These are phyloP conservation scores for Erebia palarica DNA, from an alignment of 2,888 invertebrate genomes.

Conservation along the genomic window DNA sequence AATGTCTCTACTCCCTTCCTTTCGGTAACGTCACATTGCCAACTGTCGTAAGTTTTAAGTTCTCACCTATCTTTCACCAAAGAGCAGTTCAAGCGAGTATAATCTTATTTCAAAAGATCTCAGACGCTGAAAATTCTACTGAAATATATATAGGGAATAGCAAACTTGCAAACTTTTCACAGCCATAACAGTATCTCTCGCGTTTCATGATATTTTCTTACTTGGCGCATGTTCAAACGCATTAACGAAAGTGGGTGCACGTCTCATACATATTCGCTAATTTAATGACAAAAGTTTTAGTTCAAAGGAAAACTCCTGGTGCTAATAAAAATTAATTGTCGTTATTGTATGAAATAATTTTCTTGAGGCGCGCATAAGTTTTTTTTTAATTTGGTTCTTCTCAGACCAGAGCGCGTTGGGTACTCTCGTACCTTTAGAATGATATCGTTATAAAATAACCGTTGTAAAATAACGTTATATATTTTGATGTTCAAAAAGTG, in stretches of 20 bases:
- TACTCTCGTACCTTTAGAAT: no score
- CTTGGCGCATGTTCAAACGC: constrained; percentile 37
- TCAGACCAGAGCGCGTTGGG: no score
- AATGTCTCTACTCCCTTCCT: background rate
- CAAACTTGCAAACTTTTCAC: constrained; percentile 19
- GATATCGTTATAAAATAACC: no score
- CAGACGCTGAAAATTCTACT: constrained; percentile 10
- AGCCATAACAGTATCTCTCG: constrained; percentile 30
- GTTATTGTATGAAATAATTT: background rate
- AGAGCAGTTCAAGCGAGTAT: background rate
- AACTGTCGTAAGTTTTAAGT: no score
- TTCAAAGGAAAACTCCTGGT: constrained; percentile 1
- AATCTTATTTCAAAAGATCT: background rate
- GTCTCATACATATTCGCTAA: constrained; percentile 32
- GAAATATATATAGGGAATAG: constrained; percentile 8
- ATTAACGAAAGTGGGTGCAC: constrained; percentile 28
- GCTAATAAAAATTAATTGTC: background rate
- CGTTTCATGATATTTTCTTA: constrained; percentile 31
- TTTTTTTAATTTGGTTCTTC: no score
- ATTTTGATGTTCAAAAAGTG: no score
- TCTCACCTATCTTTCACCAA: background rate
- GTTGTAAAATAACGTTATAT: no score
- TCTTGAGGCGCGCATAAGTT: no score
- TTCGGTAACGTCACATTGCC: no score
- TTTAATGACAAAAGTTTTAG: constrained; percentile 31